Conservation (phyloP, 2,888 invertebrate genomes). For the Aphidius colemani region DNA sequence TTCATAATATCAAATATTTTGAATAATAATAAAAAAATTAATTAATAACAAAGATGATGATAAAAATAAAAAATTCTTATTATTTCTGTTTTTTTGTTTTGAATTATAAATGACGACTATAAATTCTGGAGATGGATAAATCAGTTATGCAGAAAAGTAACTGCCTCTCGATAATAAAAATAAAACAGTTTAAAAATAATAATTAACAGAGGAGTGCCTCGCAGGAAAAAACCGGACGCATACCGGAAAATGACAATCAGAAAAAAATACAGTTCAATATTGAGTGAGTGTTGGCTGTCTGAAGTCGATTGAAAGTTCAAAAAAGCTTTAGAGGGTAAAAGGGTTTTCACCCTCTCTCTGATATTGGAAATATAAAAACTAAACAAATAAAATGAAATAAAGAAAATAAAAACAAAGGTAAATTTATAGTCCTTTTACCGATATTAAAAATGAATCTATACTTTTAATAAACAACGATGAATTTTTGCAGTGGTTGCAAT, state of each 20-base stretch:
- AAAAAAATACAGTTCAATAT: slow-evolving; percentile 32
- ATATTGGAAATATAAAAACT: too few species aligned
- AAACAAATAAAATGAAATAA: too few species aligned
- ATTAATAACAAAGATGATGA: too few species aligned
- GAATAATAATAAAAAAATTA: too few species aligned
- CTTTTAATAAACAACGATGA: too few species aligned
- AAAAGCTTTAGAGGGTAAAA: slow-evolving; percentile 21
- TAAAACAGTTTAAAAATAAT: slow-evolving; percentile 11
- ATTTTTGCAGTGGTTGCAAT: too few species aligned
- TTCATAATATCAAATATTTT: too few species aligned
- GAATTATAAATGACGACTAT: background rate
- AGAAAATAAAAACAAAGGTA: too few species aligned
- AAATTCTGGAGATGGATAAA: slow-evolving; percentile 15
- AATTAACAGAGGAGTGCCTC: slow-evolving; percentile 26
- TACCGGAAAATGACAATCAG: slow-evolving; percentile 60
- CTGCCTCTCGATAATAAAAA: slow-evolving; percentile 13
- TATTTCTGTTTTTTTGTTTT: too few species aligned
- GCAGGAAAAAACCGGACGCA: slow-evolving; percentile 46
- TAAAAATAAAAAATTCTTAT: too few species aligned
- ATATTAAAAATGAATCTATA: too few species aligned
- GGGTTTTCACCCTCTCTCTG: background rate
- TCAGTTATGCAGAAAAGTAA: background rate
- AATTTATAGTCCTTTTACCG: too few species aligned
- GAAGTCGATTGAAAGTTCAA: slow-evolving; percentile 46
- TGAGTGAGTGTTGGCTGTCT: slow-evolving; percentile 51